Base-by-base conservation (phyloP, 1,140 invertebrate species). In the Luehdorfia chinensis region DNA sequence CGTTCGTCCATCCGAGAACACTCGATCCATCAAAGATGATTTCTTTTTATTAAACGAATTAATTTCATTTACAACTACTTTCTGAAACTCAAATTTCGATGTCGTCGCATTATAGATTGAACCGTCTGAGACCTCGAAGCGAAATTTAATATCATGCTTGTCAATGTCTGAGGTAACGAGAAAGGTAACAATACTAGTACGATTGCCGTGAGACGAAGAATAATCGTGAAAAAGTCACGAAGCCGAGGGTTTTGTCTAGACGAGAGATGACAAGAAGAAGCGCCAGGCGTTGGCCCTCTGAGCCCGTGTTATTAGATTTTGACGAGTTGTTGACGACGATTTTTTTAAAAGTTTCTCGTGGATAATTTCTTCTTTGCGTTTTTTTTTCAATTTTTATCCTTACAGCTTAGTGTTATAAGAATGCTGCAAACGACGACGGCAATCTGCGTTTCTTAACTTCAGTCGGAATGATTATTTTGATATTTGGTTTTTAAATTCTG, bases 261-360 rank as follows among this genome's bases (percentile, higher is more conserved):
- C 77, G 41, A 63, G 61, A 62, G 71, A 69, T 70, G 67, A 67
- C 64, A 67, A 72, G 55, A 44, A 61, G 55, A 53, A 44, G 37
- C 51, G 65, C 46, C 60, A 39, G 63, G 49, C 55, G 48, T 43
- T 47, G 47, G 46, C 56, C 49, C 65, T 53, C 65, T 79, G 72
- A 75, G 72, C 66, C 54, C 53, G 49, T 66, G 62, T 77, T 77
- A 80, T 80, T 77, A 74, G 66, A 70, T 79, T 80, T 74, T 76
- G 73, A 79, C 73, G 73, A 79, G 66, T 71, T 73, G 73, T 73
- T 73, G 61, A 71, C 66, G 57, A 61, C 57, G 37, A 64, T 74
- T 68, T 68, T 66, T 50, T 19, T 6, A 37, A 37, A 36, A 37
- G 18, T 37, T 21, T 37, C 34, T n/a, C 34, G 9, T 5, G 16